phyloP scores from a whole-genome alignment of 2,113 vertebrate genomes.

The Rallus limicola region DNA sequence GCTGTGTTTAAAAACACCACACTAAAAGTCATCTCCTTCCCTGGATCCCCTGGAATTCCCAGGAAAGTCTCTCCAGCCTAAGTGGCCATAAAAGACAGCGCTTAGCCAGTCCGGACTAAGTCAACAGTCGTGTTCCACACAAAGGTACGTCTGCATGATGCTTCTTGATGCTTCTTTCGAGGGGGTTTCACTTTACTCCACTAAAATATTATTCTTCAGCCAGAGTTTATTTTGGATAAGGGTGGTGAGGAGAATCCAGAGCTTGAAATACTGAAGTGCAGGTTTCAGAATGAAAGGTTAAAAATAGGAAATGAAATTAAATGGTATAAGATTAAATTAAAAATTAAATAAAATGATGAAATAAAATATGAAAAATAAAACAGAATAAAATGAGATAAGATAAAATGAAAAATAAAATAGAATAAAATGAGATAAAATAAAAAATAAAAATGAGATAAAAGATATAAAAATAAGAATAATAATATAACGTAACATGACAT shows the following conservation, averaged over 20 bases:
- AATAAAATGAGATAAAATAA: too few species aligned
- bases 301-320: background rate
- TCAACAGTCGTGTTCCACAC: background rate
- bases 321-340: background rate
- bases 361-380: background rate
- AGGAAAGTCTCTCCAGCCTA: background rate
- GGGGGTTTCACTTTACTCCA: background rate
- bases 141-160: conserved; percentile 16
- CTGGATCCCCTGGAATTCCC: background rate
- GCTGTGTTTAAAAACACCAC: background rate
- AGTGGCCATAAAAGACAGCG: background rate
- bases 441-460: too few species aligned
- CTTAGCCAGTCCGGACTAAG: background rate
- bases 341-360: too few species aligned
- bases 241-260: background rate
- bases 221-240: background rate
- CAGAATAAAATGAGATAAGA: background rate
- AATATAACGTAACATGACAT: too few species aligned
- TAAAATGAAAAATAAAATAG: too few species aligned
- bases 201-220: background rate
- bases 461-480: too few species aligned
- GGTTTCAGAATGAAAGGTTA: background rate
- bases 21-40: background rate
- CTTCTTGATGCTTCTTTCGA: too few species aligned
- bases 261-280: background rate